Evolutionary conservation across 2,113 vertebrate species (phyloP).

Genomic region (Patagioenas fasciata): DNA sequence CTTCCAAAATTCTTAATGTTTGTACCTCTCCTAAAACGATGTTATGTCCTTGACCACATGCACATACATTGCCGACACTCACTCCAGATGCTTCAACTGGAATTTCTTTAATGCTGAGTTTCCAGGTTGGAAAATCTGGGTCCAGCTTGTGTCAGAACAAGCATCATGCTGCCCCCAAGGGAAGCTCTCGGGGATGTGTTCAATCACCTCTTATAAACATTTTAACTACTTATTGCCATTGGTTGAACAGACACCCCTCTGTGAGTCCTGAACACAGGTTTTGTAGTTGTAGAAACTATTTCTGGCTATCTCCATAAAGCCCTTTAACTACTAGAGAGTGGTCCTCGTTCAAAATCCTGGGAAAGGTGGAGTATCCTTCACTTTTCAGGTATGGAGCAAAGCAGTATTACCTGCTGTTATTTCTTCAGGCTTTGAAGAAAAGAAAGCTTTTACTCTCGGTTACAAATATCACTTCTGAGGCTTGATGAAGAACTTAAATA

Average conservation of each 20-base stretch:
- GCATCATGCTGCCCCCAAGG: neutral
- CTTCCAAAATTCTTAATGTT: neutral
- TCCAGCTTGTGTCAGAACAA: neutral
- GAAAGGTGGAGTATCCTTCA: neutral
- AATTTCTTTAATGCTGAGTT: neutral
- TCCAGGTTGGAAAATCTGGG: neutral
- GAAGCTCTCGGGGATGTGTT: neutral
- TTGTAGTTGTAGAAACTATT: neutral
- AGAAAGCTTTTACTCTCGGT: neutral
- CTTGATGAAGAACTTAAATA: neutral
- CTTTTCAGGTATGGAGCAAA: neutral
- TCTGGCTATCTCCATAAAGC: neutral
- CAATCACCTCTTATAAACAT: too few species aligned
- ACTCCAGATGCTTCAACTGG: neutral
- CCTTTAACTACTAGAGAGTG: neutral
- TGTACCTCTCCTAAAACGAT: neutral
- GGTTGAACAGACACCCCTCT: neutral
- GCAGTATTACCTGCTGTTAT: neutral
- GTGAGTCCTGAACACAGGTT: neutral
- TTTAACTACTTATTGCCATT: neutral
- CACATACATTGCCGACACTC: neutral
- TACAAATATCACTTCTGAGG: neutral
- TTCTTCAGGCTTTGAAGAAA: neutral
- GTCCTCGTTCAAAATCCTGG: neutral
- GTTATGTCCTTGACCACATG: neutral